A percentile compares a stretch with the other conserved stretches of the same genome.
Conservation (phyloP, 2,113 vertebrate species). For the mouse (Mus musculus) region DNA sequence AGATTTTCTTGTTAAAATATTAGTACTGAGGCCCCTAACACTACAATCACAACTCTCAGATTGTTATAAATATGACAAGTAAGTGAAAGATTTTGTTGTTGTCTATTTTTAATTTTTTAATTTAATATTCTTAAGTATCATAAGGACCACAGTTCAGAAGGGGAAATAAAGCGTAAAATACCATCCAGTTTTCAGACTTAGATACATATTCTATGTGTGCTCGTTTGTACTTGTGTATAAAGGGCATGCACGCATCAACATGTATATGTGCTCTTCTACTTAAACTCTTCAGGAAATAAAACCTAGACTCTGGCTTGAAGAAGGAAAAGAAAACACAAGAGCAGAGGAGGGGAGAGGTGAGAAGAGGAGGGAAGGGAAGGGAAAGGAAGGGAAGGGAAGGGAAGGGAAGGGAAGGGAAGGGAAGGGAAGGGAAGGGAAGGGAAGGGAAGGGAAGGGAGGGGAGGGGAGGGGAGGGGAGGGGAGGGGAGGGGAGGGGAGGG, state of each 20-base stretch:
- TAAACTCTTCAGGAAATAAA: background rate
- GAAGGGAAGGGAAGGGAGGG: too few relatives aligned
- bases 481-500: background rate
- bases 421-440: background rate
- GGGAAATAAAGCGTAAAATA: background rate
- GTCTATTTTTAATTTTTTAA: background rate
- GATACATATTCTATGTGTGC: background rate
- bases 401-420: background rate
- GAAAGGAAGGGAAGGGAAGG: background rate
- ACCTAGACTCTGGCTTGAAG: background rate
- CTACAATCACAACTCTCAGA: background rate
- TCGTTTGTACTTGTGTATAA: background rate
- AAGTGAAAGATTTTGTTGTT: background rate
- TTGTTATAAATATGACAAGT: background rate
- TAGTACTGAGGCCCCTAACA: background rate
- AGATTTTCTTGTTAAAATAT: slow-evolving; percentile 2
- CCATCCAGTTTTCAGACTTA: background rate
- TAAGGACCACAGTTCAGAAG: background rate
- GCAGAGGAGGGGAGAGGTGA: background rate
- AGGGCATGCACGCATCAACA: accelerated
- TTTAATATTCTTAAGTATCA: background rate
- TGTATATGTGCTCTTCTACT: background rate
- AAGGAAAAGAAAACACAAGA: background rate
- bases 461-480: too few relatives aligned
- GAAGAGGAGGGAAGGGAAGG: background rate